These are phyloP conservation scores for Melieria crassipennis DNA, from an alignment of 2,888 invertebrate genomes.

Conservation along the genomic window DNA sequence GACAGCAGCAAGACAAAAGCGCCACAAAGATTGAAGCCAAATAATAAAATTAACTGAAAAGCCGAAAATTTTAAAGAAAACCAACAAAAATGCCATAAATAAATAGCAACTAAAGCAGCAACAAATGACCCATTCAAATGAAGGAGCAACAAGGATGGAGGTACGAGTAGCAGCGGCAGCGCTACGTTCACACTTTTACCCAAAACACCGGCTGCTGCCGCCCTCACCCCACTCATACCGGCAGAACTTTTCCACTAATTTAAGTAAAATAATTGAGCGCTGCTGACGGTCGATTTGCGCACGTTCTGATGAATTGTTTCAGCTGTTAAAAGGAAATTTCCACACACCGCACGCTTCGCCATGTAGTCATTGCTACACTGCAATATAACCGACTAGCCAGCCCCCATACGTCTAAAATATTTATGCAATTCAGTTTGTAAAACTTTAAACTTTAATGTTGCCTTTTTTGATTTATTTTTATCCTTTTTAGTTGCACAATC, in stretches of 20 bases:
- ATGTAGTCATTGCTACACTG: not conserved
- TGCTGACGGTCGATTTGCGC: too few relatives aligned
- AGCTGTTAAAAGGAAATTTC: not conserved
- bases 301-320: too few relatives aligned
- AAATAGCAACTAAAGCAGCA: conserved; percentile 14
- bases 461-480: not conserved
- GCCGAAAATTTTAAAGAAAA: not conserved
- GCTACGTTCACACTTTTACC: too few relatives aligned
- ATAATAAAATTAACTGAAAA: conserved; percentile 10
- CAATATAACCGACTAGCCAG: too few relatives aligned
- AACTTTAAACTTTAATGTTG: conserved; percentile 12
- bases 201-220: too few relatives aligned
- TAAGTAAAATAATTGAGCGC: too few relatives aligned
- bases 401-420: not conserved
- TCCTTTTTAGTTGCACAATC: not conserved
- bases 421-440: conserved; percentile 24
- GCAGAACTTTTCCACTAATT: too few relatives aligned
- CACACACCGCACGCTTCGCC: not conserved
- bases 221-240: too few relatives aligned
- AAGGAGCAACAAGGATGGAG: too few relatives aligned
- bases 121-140: too few relatives aligned
- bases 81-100: not conserved
- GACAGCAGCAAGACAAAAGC: not conserved
- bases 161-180: too few relatives aligned
- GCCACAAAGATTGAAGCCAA: conserved; percentile 25